Evolutionary conservation across 1,140 invertebrate species (phyloP).

Genomic region (Hylaeus anthracinus): DNA sequence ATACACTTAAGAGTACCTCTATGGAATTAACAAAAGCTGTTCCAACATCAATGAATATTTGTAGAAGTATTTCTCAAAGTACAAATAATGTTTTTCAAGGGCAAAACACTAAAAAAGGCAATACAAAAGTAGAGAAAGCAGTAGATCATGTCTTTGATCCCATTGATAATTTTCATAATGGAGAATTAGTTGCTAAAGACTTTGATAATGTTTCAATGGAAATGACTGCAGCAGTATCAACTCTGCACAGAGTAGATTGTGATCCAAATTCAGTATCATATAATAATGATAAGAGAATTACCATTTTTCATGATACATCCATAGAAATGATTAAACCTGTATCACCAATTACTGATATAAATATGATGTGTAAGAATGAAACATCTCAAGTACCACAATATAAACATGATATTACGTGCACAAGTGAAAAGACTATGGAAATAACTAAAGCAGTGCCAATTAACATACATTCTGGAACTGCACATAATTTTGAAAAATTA

Average conservation of each 20-base stretch:
- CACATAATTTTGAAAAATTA: not conserved
- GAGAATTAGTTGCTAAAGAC: not conserved
- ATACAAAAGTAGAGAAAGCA: not conserved
- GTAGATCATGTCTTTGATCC: not conserved
- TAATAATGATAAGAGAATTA: not conserved
- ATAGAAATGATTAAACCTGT: slow-evolving; percentile 45
- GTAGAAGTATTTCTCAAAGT: too few relatives aligned
- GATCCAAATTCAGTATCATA: not conserved
- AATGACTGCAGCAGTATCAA: slow-evolving; percentile 41
- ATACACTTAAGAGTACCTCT: not conserved
- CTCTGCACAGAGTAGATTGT: not conserved
- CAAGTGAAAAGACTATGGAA: slow-evolving; percentile 52
- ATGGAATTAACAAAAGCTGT: slow-evolving; percentile 43
- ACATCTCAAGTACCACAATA: not conserved
- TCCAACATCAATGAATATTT: not conserved
- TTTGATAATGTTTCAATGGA: slow-evolving; percentile 49
- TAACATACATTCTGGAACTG: not conserved
- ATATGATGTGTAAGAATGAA: not conserved
- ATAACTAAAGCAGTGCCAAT: slow-evolving; percentile 33
- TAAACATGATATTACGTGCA: slow-evolving; percentile 3
- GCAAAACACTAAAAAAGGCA: not conserved
- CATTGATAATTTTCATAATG: not conserved
- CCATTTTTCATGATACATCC: not conserved
- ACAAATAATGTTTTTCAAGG: not conserved
- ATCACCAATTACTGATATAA: not conserved